A percentile compares a stretch with the other conserved stretches of the same genome.
These are phyloP conservation scores for Castor canadensis DNA, from an alignment of 2,113 vertebrate species.

Conservation along the genomic window DNA sequence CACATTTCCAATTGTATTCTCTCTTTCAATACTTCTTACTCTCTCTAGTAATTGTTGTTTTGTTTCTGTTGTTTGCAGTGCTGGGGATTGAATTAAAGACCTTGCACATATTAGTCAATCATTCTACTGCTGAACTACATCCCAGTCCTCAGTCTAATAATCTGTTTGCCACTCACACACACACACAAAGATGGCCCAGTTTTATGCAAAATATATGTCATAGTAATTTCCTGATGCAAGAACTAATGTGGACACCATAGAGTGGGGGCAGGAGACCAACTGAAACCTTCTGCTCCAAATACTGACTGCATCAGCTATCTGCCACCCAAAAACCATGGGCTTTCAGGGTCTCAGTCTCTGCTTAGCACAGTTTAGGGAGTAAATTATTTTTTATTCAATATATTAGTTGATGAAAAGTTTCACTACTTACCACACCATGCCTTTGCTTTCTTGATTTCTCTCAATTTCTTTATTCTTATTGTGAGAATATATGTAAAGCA, in stretches of 20 bases:
- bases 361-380: background rate
- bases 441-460: background rate
- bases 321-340: fast-evolving
- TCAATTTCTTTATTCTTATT: background rate
- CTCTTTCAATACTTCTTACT: background rate
- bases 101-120: background rate
- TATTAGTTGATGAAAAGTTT: background rate
- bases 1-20: background rate
- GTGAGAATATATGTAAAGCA: background rate
- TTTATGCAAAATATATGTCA: background rate
- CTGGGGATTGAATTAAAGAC: background rate
- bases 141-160: background rate
- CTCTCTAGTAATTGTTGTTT: background rate
- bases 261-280: too few species aligned
- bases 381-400: background rate
- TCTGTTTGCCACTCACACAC: background rate
- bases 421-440: background rate
- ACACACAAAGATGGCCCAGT: background rate
- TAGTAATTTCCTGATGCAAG: background rate
- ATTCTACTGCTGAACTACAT: background rate
- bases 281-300: fast-evolving
- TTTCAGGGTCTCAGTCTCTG: background rate
- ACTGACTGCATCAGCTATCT: fast-evolving
- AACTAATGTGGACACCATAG: background rate
- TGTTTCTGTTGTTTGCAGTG: background rate